These are phyloP conservation scores for Boleophthalmus pectinirostris DNA, from an alignment of 2,113 vertebrate species.

Conservation along the genomic window DNA sequence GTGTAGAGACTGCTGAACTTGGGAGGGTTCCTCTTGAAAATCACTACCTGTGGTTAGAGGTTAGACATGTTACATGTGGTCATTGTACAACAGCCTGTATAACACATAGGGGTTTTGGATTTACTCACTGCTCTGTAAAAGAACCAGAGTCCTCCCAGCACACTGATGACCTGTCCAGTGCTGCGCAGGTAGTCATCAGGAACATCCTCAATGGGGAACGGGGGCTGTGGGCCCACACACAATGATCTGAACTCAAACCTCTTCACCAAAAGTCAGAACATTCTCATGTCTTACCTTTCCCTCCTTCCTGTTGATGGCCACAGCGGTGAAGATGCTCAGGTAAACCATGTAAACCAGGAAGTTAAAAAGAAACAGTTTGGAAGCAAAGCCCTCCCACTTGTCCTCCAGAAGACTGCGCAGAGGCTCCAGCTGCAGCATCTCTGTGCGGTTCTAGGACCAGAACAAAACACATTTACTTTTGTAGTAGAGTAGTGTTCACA, in stretches of 20 bases:
- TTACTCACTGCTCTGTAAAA: constrained; percentile 83
- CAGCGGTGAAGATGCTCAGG: constrained; percentile 79
- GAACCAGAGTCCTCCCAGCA: constrained; percentile 82
- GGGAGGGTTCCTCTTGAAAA: constrained; percentile 77
- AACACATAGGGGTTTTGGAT: background rate
- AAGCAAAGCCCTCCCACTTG: constrained; percentile 82
- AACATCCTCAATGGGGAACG: constrained; percentile 71
- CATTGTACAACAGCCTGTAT: background rate
- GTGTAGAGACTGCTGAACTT: constrained; percentile 77
- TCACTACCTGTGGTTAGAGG: constrained; percentile 70
- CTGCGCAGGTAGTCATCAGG: constrained; percentile 74
- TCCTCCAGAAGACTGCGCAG: constrained; percentile 82
- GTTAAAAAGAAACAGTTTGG: constrained; percentile 82
- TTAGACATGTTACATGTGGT: background rate
- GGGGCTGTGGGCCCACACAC: constrained; percentile 69
- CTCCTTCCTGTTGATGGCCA: constrained; percentile 77
- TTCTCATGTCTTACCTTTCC: constrained; percentile 67
- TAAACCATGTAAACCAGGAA: constrained; percentile 80
- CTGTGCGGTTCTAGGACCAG: constrained; percentile 77
- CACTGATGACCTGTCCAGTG: constrained; percentile 79
- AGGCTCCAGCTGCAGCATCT: constrained; percentile 86
- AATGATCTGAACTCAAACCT: background rate
- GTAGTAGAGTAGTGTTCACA: background rate
- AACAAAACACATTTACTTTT: background rate
- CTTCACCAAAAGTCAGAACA: background rate